Percentiles rank a stretch among this genome's conserved stretches.
These are phyloP conservation scores for Ethmia dodecea DNA, from an alignment of 2,888 invertebrate genomes.

Conservation along the genomic window DNA sequence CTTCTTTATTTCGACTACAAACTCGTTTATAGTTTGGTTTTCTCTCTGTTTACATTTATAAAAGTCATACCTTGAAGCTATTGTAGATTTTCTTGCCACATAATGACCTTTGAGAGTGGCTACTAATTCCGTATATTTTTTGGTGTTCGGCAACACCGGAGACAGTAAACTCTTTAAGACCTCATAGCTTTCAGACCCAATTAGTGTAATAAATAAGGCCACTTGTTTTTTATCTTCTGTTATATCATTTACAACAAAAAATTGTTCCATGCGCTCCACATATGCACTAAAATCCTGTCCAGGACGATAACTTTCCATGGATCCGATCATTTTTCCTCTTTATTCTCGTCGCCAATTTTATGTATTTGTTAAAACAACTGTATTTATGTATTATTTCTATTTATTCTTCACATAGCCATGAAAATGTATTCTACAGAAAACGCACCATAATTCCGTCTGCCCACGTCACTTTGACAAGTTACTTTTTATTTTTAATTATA, in stretches of 20 bases:
- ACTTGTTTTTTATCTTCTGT: constrained; percentile 1
- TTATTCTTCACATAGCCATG: no score
- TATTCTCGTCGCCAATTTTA: background rate
- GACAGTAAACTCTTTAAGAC: constrained; percentile 5
- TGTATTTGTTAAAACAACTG: no score
- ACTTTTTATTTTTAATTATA: no score
- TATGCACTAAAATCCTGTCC: constrained; percentile 1
- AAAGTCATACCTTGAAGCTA: background rate
- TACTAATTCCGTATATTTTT: background rate
- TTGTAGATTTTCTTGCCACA: background rate
- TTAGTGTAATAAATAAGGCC: constrained; percentile 7
- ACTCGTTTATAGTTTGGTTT: background rate
- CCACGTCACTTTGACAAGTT: no score
- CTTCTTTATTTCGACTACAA: background rate
- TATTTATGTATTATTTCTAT: no score
- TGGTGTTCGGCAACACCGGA: background rate
- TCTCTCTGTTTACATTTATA: background rate
- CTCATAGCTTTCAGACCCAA: constrained; percentile 7
- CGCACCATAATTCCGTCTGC: no score
- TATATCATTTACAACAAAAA: constrained; percentile 3
- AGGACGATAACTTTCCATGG: background rate
- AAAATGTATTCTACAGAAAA: no score
- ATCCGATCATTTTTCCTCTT: background rate
- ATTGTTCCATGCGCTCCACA: constrained; percentile 5
- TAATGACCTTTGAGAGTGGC: background rate